phyloP scores from a whole-genome alignment of 2,888 invertebrate species.

The Formica aserva region DNA sequence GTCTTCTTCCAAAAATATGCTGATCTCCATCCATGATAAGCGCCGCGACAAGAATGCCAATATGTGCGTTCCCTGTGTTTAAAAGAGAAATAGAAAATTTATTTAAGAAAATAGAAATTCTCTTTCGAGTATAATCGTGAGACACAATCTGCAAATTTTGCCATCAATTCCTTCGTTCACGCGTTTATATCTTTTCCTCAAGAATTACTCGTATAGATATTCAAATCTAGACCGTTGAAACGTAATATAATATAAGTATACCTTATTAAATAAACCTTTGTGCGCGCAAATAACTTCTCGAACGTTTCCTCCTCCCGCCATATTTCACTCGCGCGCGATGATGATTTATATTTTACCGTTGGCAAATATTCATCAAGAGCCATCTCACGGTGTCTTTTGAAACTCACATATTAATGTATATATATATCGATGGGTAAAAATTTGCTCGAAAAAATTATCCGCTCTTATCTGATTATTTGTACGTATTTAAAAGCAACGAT shows the following conservation, averaged over 20 bases:
- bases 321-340: background rate
- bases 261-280: background rate
- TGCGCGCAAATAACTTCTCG: background rate
- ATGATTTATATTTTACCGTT: background rate
- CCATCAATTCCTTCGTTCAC: background rate
- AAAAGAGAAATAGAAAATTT: constrained; percentile 4
- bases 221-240: background rate
- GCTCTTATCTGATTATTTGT: no score
- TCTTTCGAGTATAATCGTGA: background rate
- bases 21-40: background rate
- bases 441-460: no score
- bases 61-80: background rate
- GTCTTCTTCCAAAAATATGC: background rate
- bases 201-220: background rate
- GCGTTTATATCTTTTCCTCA: background rate
- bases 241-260: background rate
- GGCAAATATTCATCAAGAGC: no score
- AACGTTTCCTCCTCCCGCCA: background rate
- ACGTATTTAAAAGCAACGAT: no score
- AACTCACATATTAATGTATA: no score
- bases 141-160: background rate
- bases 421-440: no score
- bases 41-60: background rate
- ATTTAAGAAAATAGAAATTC: background rate
- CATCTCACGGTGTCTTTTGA: no score